Evolutionary conservation across 2,113 vertebrate genomes (phyloP), one percentile per base, ranked within the genome.

Genomic region (Hepsetus odoe): DNA sequence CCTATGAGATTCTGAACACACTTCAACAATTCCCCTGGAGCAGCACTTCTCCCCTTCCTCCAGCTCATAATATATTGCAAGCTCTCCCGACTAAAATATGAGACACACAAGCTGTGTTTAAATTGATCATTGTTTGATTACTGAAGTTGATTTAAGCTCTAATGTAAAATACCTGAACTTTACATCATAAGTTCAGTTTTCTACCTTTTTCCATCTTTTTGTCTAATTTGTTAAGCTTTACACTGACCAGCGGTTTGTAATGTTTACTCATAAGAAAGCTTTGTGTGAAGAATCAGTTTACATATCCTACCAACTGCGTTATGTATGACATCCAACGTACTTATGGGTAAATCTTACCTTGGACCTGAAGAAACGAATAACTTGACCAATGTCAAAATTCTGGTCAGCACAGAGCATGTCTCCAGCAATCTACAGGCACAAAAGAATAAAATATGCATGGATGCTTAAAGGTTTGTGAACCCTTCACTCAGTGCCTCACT

Each of bases 361-460:
- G 38, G 92, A 93, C 62, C 81, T 90, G 87, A 94, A 95, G 89
- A 95, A 95, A 30, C 92, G 90, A 33, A 93, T 86, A 9, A 94
- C 94, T 80, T 95, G 93, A 55, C 89, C 89, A 18, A 95, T 91
- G 73, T 95, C 93, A 87, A 95, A 94, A 80, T 94, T 94, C 66
- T 93, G 93, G 86, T 95, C 94, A 0, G 92, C 89, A 86, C 93
- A 94, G 44, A 95, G 90, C 94, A 95, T 95, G 86, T 94, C 94
- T 49, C 93, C 94, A 28, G 94, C 94, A 49, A 94, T 91, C 94
- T 95, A 81, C 1, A 78, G 38, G 22, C 18, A 4, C 40, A 62
- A 74, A 33, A 68, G 3, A 16, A 73, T 7, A 12, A 44, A n/a
- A n/a, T n/a, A n/a, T n/a, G n/a, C n/a, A n/a, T n/a, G n/a, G n/a